A percentile compares a stretch with the other conserved stretches of the same genome.
phyloP scores from a whole-genome alignment of 2,888 invertebrate species.

The Melitaea athalia region DNA sequence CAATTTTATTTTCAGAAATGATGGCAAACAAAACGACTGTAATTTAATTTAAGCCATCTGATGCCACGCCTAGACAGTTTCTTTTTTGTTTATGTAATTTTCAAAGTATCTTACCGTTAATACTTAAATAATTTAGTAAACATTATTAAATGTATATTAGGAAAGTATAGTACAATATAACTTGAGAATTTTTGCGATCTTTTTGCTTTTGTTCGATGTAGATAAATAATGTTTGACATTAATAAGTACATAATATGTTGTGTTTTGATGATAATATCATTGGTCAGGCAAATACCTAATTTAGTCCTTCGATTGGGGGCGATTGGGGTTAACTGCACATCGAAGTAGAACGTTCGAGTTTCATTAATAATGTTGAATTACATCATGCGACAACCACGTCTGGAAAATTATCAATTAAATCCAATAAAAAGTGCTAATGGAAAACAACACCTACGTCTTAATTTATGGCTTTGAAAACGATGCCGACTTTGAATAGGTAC shows the following conservation, averaged over 20 bases:
- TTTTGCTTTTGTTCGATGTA: background rate
- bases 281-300: constrained; percentile 68
- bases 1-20: too few relatives aligned
- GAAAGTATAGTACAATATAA: too few relatives aligned
- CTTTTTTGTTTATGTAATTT: too few relatives aligned
- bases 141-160: too few relatives aligned
- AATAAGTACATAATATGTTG: constrained; percentile 3
- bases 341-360: constrained; percentile 63
- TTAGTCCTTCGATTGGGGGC: constrained; percentile 80
- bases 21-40: too few relatives aligned
- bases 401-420: constrained; percentile 65
- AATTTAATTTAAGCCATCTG: too few relatives aligned
- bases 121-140: too few relatives aligned
- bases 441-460: constrained; percentile 12
- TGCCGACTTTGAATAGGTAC: constrained; percentile 2
- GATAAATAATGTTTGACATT: background rate
- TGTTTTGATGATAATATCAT: constrained; percentile 38
- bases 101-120: too few relatives aligned
- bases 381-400: constrained; percentile 62
- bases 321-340: constrained; percentile 77
- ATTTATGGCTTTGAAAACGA: background rate
- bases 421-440: constrained; percentile 52
- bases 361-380: constrained; percentile 57
- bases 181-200: background rate
- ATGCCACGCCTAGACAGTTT: too few relatives aligned